phyloP scores from a whole-genome alignment of 2,888 invertebrate species.

The Drosophila subsilvestris region DNA sequence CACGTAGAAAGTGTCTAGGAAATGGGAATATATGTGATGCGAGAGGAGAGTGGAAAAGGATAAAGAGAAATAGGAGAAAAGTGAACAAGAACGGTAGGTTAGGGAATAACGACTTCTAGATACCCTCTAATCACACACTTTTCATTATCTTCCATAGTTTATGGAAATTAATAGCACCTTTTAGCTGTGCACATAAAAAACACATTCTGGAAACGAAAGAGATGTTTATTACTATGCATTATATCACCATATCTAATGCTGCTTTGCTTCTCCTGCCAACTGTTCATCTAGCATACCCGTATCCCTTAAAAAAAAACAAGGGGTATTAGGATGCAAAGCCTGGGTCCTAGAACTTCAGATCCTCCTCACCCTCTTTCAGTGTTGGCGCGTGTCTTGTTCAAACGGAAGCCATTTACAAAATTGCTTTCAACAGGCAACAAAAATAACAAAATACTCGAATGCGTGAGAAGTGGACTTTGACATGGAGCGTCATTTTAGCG shows the following conservation, averaged over 20 bases:
- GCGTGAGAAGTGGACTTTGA: constrained; percentile 50
- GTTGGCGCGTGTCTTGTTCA: constrained; percentile 45
- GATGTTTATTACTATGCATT: no score
- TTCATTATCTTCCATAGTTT: background rate
- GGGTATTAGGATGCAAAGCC: constrained; percentile 3
- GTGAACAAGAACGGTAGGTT: no score
- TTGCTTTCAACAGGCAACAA: constrained; percentile 63
- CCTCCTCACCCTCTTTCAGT: background rate
- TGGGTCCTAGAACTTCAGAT: background rate
- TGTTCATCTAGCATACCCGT: background rate
- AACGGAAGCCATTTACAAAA: constrained; percentile 76
- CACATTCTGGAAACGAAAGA: no score
- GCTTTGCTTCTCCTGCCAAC: no score
- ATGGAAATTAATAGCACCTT: no score
- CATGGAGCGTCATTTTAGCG: constrained; percentile 17
- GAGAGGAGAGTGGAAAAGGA: background rate
- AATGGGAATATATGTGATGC: background rate
- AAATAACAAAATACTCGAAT: constrained; percentile 32
- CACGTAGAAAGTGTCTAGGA: constrained; percentile 45
- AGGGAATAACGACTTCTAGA: background rate
- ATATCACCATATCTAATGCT: no score
- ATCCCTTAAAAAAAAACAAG: background rate
- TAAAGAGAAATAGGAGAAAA: constrained; percentile 1
- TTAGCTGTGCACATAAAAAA: no score
- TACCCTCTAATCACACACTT: background rate